Evolutionary conservation across 2,113 vertebrate genomes (phyloP), one percentile per base, ranked within the genome.

Genomic region (Mus pahari): DNA sequence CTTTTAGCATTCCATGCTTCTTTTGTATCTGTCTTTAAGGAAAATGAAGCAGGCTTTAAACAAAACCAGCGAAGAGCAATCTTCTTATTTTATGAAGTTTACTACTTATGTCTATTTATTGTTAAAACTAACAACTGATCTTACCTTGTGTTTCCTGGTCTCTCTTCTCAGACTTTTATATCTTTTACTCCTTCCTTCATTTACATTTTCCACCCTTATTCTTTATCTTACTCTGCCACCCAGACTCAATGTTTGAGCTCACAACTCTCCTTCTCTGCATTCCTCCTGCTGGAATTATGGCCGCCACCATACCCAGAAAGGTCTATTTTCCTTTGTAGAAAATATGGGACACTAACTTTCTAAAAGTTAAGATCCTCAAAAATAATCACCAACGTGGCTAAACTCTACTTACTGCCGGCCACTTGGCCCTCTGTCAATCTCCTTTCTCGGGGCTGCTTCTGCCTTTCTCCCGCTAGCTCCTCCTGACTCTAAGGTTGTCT

Each of bases 71-170:
- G 62, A 82, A 92, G 24, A 83, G 9, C 62, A n/a, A 50, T 55
- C 4, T 58, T 89, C 92, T 36, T 17, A 31, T 68, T n/a, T 39
- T 31, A 7, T 71, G 0, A 86, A 68, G 33, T 94, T 94, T 83
- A 86, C 24, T 83, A 86, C 24, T 55, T 78, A 53, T 78, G 89
- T 90, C 68, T 1, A 96, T 58, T 94, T 92, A 79, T 19, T 92
- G 16, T 93, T 48, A 93, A 91, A 77, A 66, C 2, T n/a, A 39
- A 42, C 0, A 60, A 33, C 0, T 36, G 2, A n/a, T 83, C 73
- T 84, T 89, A 86, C 42, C 64, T 91, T 45, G 82, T 86, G 19
- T 58, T 92, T 86, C 78, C 87, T 2, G 81, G 7, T 26, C 7
- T 92, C 50, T 87, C 14, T 73, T 36, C 60, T 77, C 42, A 26